Evolutionary conservation across 2,888 invertebrate species (phyloP).

Genomic region (Nymphalis c-album): DNA sequence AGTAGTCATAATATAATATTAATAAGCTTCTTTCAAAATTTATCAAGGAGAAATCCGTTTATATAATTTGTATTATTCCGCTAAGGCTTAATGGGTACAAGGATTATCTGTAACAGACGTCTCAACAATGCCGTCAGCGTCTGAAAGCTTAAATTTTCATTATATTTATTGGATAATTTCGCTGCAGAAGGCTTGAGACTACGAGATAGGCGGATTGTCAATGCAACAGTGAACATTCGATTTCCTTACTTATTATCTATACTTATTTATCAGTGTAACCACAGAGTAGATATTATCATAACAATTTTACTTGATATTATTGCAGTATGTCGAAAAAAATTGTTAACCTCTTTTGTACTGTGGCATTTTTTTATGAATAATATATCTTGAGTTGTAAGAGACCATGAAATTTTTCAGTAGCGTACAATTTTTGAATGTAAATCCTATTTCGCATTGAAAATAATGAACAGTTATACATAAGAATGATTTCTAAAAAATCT

Average conservation of each 20-base stretch:
- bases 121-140: slow-evolving; percentile 57
- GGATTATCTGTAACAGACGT: slow-evolving; percentile 77
- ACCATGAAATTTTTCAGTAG: neutral
- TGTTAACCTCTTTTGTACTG: neutral
- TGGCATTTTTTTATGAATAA: neutral
- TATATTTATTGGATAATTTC: slow-evolving; percentile 80
- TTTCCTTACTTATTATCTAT: slow-evolving; percentile 32
- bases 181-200: slow-evolving; percentile 68
- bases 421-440: neutral
- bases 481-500: neutral
- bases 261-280: slow-evolving; percentile 21
- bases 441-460: neutral
- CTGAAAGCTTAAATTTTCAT: slow-evolving; percentile 79
- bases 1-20: slow-evolving; percentile 8
- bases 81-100: slow-evolving; percentile 53
- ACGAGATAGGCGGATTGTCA: slow-evolving; percentile 74
- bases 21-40: slow-evolving; percentile 19
- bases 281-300: neutral
- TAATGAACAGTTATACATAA: neutral
- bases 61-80: slow-evolving; percentile 65
- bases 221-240: slow-evolving; percentile 76
- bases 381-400: neutral
- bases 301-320: neutral
- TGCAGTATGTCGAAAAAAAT: neutral
- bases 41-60: slow-evolving; percentile 32